phyloP scores from a whole-genome alignment of 2,888 invertebrate genomes.

The Pyrrhia umbra region DNA sequence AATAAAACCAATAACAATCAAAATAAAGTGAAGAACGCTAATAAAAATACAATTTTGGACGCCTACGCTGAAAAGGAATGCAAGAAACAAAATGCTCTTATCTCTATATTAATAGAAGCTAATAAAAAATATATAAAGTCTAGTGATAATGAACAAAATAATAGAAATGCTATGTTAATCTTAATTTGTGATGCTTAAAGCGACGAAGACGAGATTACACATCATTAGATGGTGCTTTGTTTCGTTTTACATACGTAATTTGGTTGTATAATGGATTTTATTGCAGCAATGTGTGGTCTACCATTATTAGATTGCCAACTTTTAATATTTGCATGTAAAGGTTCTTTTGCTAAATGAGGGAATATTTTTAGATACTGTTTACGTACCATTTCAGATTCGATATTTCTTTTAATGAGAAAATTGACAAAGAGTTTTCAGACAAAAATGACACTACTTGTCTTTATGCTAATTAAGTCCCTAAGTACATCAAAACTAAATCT shows the following conservation, averaged over 20 bases:
- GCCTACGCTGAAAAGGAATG: conserved; percentile 38
- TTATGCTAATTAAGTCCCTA: neutral
- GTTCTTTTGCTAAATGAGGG: neutral
- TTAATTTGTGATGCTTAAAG: conserved; percentile 30
- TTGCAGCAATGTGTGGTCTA: conserved; percentile 45
- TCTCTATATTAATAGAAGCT: conserved; percentile 36
- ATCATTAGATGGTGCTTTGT: conserved; percentile 26
- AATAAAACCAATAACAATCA: conserved; percentile 54
- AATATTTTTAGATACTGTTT: neutral
- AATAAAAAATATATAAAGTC: conserved; percentile 40
- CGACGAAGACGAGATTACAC: conserved; percentile 14
- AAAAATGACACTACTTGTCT: neutral
- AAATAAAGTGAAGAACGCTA: conserved; percentile 41
- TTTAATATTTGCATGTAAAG: neutral
- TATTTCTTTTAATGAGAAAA: neutral
- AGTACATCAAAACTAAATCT: conserved; percentile 2
- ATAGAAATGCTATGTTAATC: conserved; percentile 34
- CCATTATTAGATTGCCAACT: neutral
- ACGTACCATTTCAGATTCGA: neutral
- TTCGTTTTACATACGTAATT: conserved; percentile 40
- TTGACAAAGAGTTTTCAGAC: neutral
- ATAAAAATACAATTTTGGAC: conserved; percentile 40
- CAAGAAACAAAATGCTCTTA: conserved; percentile 40
- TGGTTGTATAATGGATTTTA: conserved; percentile 45
- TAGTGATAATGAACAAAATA: conserved; percentile 23